Conservation (phyloP, 2,888 invertebrate species). For the Abscondita cerata region DNA sequence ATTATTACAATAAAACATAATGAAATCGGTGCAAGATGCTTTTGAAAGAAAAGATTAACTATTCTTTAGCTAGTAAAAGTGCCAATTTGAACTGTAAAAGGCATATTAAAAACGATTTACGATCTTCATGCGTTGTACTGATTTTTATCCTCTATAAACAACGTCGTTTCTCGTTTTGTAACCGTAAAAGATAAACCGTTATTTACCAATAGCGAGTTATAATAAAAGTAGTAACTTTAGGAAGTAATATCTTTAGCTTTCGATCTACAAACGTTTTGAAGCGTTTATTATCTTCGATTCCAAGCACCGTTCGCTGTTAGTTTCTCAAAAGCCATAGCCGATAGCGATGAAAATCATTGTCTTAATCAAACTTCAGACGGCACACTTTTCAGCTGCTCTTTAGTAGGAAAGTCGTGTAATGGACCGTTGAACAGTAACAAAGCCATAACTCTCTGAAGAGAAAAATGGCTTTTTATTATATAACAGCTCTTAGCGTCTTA, state of each 20-base stretch:
- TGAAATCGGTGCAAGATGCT: slow-evolving; percentile 36
- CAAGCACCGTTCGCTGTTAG: slow-evolving; percentile 14
- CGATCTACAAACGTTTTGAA: slow-evolving; percentile 20
- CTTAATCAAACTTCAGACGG: slow-evolving; percentile 48
- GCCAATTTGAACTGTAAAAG: slow-evolving; percentile 20
- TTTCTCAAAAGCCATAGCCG: slow-evolving; percentile 22
- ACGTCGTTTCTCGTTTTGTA: slow-evolving; percentile 10
- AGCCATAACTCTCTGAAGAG: slow-evolving; percentile 44
- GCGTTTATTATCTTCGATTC: slow-evolving; percentile 31
- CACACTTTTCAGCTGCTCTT: slow-evolving; percentile 41
- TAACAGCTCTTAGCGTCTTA: slow-evolving; percentile 35
- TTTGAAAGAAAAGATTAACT: slow-evolving; percentile 27
- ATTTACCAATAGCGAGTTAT: slow-evolving; percentile 9
- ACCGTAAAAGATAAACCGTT: slow-evolving; percentile 11
- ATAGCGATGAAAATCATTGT: slow-evolving; percentile 46
- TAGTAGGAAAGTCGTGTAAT: slow-evolving; percentile 44
- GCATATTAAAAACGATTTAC: neutral
- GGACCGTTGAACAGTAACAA: slow-evolving; percentile 46
- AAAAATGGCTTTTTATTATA: slow-evolving; percentile 45
- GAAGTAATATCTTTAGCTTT: slow-evolving; percentile 23
- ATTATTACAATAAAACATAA: slow-evolving; percentile 46
- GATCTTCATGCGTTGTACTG: slow-evolving; percentile 1
- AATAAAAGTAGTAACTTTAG: slow-evolving; percentile 12
- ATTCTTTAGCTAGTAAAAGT: slow-evolving; percentile 22
- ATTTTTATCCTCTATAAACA: slow-evolving; percentile 13